Percentiles rank a stretch among this genome's conserved stretches.
Evolutionary conservation across 2,888 invertebrate species (phyloP).

Genomic region (Drosophila heteroneura): DNA sequence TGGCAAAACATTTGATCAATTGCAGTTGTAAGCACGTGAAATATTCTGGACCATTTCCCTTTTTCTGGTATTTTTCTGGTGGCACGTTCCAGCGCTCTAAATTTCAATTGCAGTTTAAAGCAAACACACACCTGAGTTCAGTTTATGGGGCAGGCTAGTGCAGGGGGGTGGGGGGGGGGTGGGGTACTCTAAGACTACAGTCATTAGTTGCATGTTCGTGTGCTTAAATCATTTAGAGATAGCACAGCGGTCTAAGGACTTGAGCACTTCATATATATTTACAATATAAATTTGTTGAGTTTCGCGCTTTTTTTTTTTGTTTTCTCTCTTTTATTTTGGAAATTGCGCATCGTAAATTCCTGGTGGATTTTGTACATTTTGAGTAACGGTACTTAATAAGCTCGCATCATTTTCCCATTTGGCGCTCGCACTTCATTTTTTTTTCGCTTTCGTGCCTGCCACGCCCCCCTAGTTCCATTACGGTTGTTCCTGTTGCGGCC

Average conservation of each 20-base stretch:
- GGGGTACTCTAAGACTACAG: constrained; percentile 19
- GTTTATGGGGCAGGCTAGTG: constrained; percentile 27
- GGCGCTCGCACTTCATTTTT: constrained; percentile 72
- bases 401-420: constrained; percentile 80
- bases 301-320: constrained; percentile 12
- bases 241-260: constrained; percentile 33
- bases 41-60: neutral
- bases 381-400: constrained; percentile 80
- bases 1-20: neutral
- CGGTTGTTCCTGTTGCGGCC: constrained; percentile 61
- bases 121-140: constrained; percentile 19
- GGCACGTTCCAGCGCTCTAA: constrained; percentile 65
- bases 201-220: constrained; percentile 76
- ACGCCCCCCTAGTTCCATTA: constrained; percentile 15
- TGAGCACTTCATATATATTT: constrained; percentile 47
- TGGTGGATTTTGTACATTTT: constrained; percentile 69
- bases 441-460: neutral
- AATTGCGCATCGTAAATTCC: constrained; percentile 72
- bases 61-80: constrained; percentile 1
- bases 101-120: constrained; percentile 67
- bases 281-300: constrained; percentile 67
- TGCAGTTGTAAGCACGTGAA: neutral
- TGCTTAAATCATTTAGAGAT: constrained; percentile 71
- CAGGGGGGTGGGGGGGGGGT: neutral
- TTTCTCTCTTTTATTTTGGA: constrained; percentile 27